Base-by-base conservation (phyloP, 1,140 invertebrate genomes). In the Oedothorax gibbosus region DNA sequence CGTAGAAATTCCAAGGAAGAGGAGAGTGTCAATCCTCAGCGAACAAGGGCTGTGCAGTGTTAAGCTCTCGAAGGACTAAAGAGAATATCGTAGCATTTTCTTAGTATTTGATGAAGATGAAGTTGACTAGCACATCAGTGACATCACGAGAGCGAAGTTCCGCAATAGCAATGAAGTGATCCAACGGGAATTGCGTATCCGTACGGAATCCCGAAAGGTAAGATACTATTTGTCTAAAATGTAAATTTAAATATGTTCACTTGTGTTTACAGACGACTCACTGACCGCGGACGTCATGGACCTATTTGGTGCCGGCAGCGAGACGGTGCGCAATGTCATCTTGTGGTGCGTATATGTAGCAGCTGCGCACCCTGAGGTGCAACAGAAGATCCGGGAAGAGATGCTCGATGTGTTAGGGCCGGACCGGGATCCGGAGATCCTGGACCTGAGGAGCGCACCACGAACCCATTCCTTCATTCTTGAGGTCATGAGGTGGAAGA, bases 351-450 rank as follows among this genome's bases (percentile, higher is more conserved):
- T 90, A 20, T 73, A 90, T 8, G 87, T 87, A 18, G 77, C 89
- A 53, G 87, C 88, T 0, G 78, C 72, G 10, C 87, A 89, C 93
- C 89, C 89, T 10, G 85, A 90, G 15, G 86, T 89, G 8, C 90
- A 91, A 66, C 76, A 86, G 60, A 88, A 87, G 78, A 72, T 90
- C 0, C 86, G 87, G 62, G 87, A 92, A 0, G 94, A 95, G 89
- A 91, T 96, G 18, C 91, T 93, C 49, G 87, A 88, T 0, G 89
- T 91, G 5, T 88, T 95, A n/a, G 91, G 91, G 56, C 14, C 64
- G 5, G 81, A 86, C 20, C 82, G 86, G 60, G 71, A 20, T 35
- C 86, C 87, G 0, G 85, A 79, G 75, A 86, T 85, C 49, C 75
- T 77, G 57, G 86, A 87, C 51, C 86, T 53, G 51, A 78, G 79